Evolutionary conservation across 2,797 vertebrate genomes (phyloP), one percentile per base, ranked within the genome.

Genomic region (Iguana delicatissima): DNA sequence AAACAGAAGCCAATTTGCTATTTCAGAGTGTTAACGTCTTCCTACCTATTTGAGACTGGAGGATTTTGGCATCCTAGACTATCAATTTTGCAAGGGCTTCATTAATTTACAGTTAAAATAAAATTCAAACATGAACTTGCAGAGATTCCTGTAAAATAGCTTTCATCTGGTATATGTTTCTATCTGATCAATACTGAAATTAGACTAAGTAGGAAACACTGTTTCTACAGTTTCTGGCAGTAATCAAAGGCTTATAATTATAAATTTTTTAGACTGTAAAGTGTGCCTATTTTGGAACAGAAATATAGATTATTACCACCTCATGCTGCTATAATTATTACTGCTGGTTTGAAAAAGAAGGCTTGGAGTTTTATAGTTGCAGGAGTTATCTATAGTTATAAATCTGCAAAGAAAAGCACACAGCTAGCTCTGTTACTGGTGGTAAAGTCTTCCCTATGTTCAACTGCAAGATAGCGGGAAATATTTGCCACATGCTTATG

Each of bases 321-420:
- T 93, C 90, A 94, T 69, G 82, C 88, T 93, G 88, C 72, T 87
- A 7, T 92, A 93, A 94, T 95, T 94, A 93, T 93, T 95, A 92
- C n/a, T 35, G 81, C 64, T 0, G 0, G 64, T 62, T 90, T 84
- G 80, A 95, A 90, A 94, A 92, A 72, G 62, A 80, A 38, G 79
- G 62, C 85, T 76, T 89, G 62, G 59, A 89, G 88, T 73, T 92
- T 92, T 87, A 92, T 87, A 84, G 73, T 84, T 87, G 50, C 64
- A 89, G 62, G 72, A 94, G 55, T 93, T 93, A 89, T 88, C 92
- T 93, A 46, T 80, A 88, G 18, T 85, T 92, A 88, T 92, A 92
- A 89, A 94, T 91, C 74, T 89, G 42, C 26, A n/a, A 18, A 89
- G 84, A 57, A 95, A 94, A 76, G 52, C 90, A 32, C 79, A 87